Conservation (phyloP, 2,113 vertebrate species). For the Bos javanicus region DNA sequence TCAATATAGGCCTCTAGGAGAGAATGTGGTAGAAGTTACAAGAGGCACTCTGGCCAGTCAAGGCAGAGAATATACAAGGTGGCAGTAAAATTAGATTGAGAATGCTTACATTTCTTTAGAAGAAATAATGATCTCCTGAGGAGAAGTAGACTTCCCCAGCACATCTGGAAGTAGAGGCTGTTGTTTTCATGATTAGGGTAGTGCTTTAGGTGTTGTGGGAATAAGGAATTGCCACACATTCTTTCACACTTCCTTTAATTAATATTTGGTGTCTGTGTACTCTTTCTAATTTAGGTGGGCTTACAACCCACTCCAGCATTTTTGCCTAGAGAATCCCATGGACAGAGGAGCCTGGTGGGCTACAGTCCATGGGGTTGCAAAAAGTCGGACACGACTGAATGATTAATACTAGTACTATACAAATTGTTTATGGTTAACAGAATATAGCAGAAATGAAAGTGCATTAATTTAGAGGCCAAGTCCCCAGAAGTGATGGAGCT, state of each 20-base stretch:
- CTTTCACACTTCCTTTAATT: not conserved
- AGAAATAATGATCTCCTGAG: not conserved
- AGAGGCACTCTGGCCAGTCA: not conserved
- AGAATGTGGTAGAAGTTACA: not conserved
- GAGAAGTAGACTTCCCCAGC: not conserved
- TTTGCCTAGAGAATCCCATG: not conserved
- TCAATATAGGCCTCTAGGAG: not conserved
- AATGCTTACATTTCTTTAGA: not conserved
- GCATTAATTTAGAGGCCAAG: not conserved
- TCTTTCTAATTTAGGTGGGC: not conserved
- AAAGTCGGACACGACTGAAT: not conserved
- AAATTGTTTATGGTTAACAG: not conserved
- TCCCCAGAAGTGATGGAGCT: not conserved
- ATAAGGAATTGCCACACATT: not conserved
- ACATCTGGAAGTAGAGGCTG: not conserved
- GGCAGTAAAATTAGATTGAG: not conserved
- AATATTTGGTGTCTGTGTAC: not conserved
- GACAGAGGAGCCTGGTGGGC: not conserved
- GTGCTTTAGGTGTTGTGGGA: not conserved
- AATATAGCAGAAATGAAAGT: not conserved
- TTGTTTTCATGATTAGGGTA: not conserved
- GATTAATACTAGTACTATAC: not conserved
- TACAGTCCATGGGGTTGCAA: not conserved
- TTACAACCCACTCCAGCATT: not conserved
- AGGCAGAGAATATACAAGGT: not conserved